Evolutionary conservation across 2,113 vertebrate species (phyloP), one percentile per base, ranked within the genome.

Genomic region (Nasalis larvatus): DNA sequence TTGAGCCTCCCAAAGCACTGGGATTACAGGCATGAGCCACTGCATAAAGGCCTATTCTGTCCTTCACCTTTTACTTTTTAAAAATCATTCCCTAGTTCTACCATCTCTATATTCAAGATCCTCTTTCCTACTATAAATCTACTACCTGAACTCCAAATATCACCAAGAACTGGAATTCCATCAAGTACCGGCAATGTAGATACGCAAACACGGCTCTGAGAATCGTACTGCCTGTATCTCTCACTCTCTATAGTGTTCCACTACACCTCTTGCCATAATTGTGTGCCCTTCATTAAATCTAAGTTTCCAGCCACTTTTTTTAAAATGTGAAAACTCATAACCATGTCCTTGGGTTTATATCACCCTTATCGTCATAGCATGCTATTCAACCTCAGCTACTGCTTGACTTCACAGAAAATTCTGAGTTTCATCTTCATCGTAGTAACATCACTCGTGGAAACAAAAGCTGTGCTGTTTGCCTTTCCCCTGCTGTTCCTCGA

Each of bases 241-340:
- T 93, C 68, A 11, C 40, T 35, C 4, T 91, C 88, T 83, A 20
- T 12, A 49, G 45, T 78, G 96, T 66, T 95, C 58, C 92, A 60
- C 56, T 27, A 86, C 14, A 27, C 71, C 71, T 89, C 86, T 92
- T 87, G 94, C 45, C n/a, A 87, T 90, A 86, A 88, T 83, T 32
- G 42, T 52, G 35, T 25, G 85, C 73, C 89, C 95, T 96, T 95
- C 95, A 97, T 97, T 82, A 97, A 97, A 96, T 90, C 80, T 74
- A 92, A 77, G 40, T 95, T 94, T 78, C 92, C n/a, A 74, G 76
- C 42, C 66, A 68, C 20, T 83, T 92, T 97, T 93, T 96, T 68
- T 45, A n/a, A 20, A 90, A 96, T 95, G 87, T 93, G 92, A 83
- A 95, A 95, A 83, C 45, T 66, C 84, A 56, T 52, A 81, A 89